Percentiles rank a stretch among this genome's conserved stretches.
Conservation (phyloP, 2,888 invertebrate genomes). For the Erannis defoliaria region DNA sequence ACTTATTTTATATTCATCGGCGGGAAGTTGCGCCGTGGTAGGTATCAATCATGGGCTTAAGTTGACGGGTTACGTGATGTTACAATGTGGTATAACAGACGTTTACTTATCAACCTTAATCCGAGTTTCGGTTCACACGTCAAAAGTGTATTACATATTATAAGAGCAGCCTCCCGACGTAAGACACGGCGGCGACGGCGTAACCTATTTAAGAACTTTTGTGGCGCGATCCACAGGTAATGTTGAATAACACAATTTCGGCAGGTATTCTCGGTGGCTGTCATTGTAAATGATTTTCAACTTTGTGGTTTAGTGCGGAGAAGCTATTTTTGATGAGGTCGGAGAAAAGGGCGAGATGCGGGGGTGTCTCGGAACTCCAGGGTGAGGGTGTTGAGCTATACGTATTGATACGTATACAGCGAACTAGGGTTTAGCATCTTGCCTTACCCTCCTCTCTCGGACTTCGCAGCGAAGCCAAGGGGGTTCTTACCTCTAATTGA, state of each 20-base stretch:
- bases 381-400: conserved; percentile 62
- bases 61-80: conserved; percentile 54
- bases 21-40: conserved; percentile 46
- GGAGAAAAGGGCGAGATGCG: conserved; percentile 17
- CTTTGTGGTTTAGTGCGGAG: conserved; percentile 53
- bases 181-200: conserved; percentile 16
- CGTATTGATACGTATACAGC: conserved; percentile 49
- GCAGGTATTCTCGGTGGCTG: conserved; percentile 48
- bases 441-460: conserved; percentile 57
- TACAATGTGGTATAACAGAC: conserved; percentile 47
- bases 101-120: conserved; percentile 54
- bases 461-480: conserved; percentile 51
- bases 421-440: conserved; percentile 13
- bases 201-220: conserved; percentile 71
- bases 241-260: conserved; percentile 65
- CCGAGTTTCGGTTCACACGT: conserved; percentile 53
- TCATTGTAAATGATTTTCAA: conserved; percentile 52
- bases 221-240: conserved; percentile 69
- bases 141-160: conserved; percentile 58
- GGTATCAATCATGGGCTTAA: conserved; percentile 60
- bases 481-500: conserved; percentile 66
- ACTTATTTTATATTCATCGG: conserved; percentile 51
- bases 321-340: conserved; percentile 51
- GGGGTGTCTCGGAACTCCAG: conserved; percentile 57
- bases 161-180: conserved; percentile 53